Conservation (phyloP, 1,140 invertebrate genomes). For the Drosophila yakuba region DNA sequence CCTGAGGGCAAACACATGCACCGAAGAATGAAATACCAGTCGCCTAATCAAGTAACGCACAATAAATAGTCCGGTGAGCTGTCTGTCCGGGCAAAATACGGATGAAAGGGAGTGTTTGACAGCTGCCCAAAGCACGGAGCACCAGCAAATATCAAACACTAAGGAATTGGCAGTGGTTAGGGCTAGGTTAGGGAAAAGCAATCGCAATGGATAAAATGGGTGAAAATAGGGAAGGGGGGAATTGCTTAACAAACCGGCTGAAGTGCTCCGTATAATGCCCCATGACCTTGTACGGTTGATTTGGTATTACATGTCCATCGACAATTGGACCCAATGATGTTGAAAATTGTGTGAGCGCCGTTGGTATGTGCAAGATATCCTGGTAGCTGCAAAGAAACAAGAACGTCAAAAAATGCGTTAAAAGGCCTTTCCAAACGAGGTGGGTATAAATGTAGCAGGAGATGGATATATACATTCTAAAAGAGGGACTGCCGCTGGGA, state of each 20-base stretch:
- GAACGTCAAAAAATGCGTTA: conserved; percentile 62
- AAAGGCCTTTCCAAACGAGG: conserved; percentile 52
- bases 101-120: conserved; percentile 58
- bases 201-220: conserved; percentile 24
- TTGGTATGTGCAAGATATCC: conserved; percentile 90
- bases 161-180: conserved; percentile 30
- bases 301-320: conserved; percentile 93
- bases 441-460: conserved; percentile 52
- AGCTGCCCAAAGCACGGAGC: conserved; percentile 36
- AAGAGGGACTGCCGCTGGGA: conserved; percentile 10
- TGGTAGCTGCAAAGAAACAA: conserved; percentile 86
- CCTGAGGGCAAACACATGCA: conserved; percentile 49
- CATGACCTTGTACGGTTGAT: conserved; percentile 91
- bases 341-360: conserved; percentile 87
- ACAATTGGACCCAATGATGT: conserved; percentile 92
- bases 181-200: conserved; percentile 10
- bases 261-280: conserved; percentile 89
- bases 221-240: conserved; percentile 20
- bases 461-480: conserved; percentile 31
- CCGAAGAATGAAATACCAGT: conserved; percentile 60
- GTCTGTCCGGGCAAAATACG: conserved; percentile 13
- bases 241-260: conserved; percentile 85
- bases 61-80: conserved; percentile 60
- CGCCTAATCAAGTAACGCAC: conserved; percentile 79
- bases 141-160: conserved; percentile 62